Base-by-base conservation (phyloP, 2,113 vertebrate genomes). In the Tapirus terrestris region DNA sequence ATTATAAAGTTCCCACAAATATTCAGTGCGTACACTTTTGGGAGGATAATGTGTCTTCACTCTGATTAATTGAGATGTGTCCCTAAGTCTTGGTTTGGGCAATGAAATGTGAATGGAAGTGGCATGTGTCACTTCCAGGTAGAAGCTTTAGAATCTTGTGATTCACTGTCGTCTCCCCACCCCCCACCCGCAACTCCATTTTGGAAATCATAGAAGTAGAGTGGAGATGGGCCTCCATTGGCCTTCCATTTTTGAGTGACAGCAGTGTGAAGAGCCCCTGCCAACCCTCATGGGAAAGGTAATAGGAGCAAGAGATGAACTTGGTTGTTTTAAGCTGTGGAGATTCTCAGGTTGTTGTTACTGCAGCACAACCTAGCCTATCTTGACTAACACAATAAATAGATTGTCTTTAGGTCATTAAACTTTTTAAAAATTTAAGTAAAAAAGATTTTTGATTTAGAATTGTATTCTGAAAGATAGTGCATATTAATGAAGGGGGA, bases 181-280 rank as follows among this genome's bases (percentile, higher is more conserved):
- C 21, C 0, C 20, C 10, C 6, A 23, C 2, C 5, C 67, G 9
- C 3, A 8, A 1, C 21, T 0, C 20, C 10, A 12, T 9, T 65
- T 11, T 51, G 51, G 68, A 60, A 75, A 65, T 8, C 6, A 10
- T 8, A 10, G 31, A 27, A n/a, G 7, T 56, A 33, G 72, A 89
- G n/a, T 36, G 48, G 33, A 85, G 56, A 13, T n/a, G 21, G 36
- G 43, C 27, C 27, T 70, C 65, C n/a, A 8, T 60, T 13, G 36
- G n/a, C 53, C 56, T 75, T 83, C 51, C 9, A 36, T 25, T 85
- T 16, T 29, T 58, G 58, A 39, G 63, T 63, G 21, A 79, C 65
- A 61, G 20, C 39, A 6, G 1, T 23, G 11, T 43, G n/a, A 73
- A 75, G 43, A 65, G 8, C 23, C 39, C 27, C 31, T 25, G 31